Base-by-base conservation (phyloP, 2,888 invertebrate species). In the Tinea trinotella region DNA sequence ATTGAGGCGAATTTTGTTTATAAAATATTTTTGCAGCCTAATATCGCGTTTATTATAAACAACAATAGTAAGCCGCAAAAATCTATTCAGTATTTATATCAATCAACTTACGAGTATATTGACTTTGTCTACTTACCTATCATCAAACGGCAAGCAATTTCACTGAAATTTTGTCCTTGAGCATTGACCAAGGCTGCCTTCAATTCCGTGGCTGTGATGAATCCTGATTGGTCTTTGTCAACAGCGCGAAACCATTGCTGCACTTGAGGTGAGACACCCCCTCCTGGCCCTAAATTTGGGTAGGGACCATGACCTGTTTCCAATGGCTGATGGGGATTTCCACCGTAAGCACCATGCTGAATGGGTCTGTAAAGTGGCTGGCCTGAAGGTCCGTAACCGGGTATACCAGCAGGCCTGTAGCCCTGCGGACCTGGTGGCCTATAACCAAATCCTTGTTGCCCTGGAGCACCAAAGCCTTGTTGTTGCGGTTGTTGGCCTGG, bases 201-300 rank as follows among this genome's bases (percentile, higher is more conserved):
- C 13, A 97, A 80, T 77, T 97, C 96, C 7, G 69, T 58, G 6
- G 93, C 89, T 54, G 91, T 90, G 54, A 97, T 96, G 69, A 90
- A 90, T 1, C 96, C 96, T 13, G 95, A 95, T 20, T 89, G 88
- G 68, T 96, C 96, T 60, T 89, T 88, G 67, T 97, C 96, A 0
- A 96, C 96, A 12, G 94, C 89, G 19, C 77, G 74, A 70, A 97
- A 96, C 95, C 96, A 96, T 66, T 92, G 91, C 61, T 91, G 91
- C 0, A 94, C 90, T 71, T 95, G 92, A 0, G 95, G 93, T 53
- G 88, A 88, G 0, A 90, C 78, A 6, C 74, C 70, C 22, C 87
- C 87, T 0, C 83, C 83, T n/a, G 81, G 71, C 49, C 88, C 88
- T 56, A 85, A 68, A 0, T 80, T 82, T 1, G 85, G 85, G 56